Base-by-base conservation (phyloP, 2,888 invertebrate genomes). In the Folsomia manolachei region DNA sequence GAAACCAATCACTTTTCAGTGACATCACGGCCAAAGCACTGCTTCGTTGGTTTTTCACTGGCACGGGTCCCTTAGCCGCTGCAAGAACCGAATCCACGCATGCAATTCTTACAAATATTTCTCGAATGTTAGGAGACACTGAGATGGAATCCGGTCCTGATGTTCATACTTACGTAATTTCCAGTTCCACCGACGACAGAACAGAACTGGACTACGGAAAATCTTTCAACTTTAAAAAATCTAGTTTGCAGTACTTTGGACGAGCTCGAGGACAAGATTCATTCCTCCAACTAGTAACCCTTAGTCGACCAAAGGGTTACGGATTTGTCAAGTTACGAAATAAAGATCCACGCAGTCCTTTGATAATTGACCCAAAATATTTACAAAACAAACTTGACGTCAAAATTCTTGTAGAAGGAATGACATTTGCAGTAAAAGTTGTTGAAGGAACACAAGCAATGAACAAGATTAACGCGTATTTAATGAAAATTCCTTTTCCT, bases 321-420 rank as follows among this genome's bases (percentile, higher is more conserved):
- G 75, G 75, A 0, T 67, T 24, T 25, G 25, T 75, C 1, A 64
- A 71, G 63, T 39, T 75, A 7, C 60, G 69, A 24, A 69, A 75
- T 56, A 67, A 14, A 23, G 67, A 73, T 64, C 75, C 75, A 0
- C 27, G 21, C 18, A 75, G 69, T 19, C 64, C 75, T 1, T 21
- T 73, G 18, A 26, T 71, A 39, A 73, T 75, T 18, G 73, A 75
- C 52, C 75, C 75, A 1, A 69, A 71, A 23, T 75, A 75, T 63
- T 69, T 75, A 2, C 53, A 71, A 51, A 25, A 71, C 21, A 56
- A 27, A 25, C 24, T 63, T 1, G 75, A 75, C 26, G 25, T 73
- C 2, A n/a, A 61, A 1, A 21, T 27, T n/a, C 65, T 75, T 1
- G 51, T 75, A 19, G 75, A 75, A 70, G 75, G 72, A 14, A 72